These are phyloP conservation scores for Cataglyphis altisquamis DNA, from an alignment of 2,888 invertebrate genomes.

Conservation along the genomic window DNA sequence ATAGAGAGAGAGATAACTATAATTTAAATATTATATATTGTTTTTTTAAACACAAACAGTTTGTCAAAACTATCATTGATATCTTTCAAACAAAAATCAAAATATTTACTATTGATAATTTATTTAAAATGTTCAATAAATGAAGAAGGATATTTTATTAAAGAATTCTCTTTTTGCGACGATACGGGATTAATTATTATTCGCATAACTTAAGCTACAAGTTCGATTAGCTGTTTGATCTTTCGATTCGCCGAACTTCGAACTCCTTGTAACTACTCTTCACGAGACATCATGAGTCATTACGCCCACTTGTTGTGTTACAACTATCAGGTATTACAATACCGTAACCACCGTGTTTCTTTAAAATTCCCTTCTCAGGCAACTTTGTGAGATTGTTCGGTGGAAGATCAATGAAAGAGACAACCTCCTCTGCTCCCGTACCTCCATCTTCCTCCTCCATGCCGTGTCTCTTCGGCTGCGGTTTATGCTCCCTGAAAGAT, in stretches of 20 bases:
- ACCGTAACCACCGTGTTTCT: slow-evolving; percentile 93
- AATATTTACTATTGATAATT: background rate
- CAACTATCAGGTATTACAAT: slow-evolving; percentile 89
- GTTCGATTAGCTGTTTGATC: slow-evolving; percentile 28
- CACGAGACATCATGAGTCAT: slow-evolving; percentile 90
- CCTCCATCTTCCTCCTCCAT: slow-evolving; percentile 88
- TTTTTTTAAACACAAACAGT: background rate
- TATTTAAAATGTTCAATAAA: slow-evolving; percentile 1
- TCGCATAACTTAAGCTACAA: slow-evolving; percentile 11
- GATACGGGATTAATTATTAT: background rate
- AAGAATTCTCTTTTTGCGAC: background rate
- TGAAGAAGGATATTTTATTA: background rate
- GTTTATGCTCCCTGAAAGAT: slow-evolving; percentile 92
- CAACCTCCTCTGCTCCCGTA: slow-evolving; percentile 92
- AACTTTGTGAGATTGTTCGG: slow-evolving; percentile 92
- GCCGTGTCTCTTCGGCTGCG: slow-evolving; percentile 92
- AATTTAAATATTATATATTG: background rate
- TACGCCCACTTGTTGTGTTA: slow-evolving; percentile 90
- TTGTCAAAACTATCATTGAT: background rate
- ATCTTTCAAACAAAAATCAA: background rate
- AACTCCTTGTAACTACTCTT: slow-evolving; percentile 86
- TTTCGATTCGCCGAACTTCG: slow-evolving; percentile 31
- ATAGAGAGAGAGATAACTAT: background rate
- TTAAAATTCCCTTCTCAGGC: slow-evolving; percentile 96
- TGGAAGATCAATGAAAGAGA: slow-evolving; percentile 93